Percentiles rank a stretch among this genome's conserved stretches.
Conservation (phyloP, 2,888 invertebrate species). For the Carcina quercana region DNA sequence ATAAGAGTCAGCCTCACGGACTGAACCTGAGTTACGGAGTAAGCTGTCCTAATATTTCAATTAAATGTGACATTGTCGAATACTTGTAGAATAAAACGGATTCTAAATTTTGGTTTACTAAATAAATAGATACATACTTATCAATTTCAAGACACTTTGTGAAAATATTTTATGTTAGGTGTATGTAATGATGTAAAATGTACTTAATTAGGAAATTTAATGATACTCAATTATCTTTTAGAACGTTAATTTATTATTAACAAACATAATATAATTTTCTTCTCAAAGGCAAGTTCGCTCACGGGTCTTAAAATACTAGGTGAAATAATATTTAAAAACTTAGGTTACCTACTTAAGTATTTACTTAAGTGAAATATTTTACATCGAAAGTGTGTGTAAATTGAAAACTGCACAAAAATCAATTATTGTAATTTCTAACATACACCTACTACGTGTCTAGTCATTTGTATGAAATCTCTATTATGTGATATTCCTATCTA, state of each 20-base stretch:
- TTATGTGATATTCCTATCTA: constrained; percentile 25
- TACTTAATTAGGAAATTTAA: background rate
- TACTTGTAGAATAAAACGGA: constrained; percentile 78
- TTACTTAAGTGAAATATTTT: constrained; percentile 10
- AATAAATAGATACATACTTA: no score
- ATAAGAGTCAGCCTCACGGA: constrained; percentile 79
- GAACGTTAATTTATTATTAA: no score
- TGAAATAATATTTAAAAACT: constrained; percentile 13
- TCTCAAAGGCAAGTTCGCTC: constrained; percentile 39
- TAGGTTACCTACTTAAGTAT: background rate
- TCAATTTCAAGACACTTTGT: background rate
- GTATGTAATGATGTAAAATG: background rate
- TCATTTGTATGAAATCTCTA: constrained; percentile 14
- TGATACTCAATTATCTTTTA: no score
- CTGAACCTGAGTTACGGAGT: constrained; percentile 84
- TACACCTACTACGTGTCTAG: constrained; percentile 14
- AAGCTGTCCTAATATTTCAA: constrained; percentile 95
- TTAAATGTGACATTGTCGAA: constrained; percentile 96
- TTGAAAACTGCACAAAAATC: constrained; percentile 17
- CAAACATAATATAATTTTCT: no score
- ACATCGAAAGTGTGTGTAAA: constrained; percentile 31
- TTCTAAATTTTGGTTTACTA: background rate
- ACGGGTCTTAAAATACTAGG: constrained; percentile 33
- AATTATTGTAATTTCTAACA: constrained; percentile 12
- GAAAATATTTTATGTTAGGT: background rate